phyloP scores from a whole-genome alignment of 2,888 invertebrate species.

The Eledona agricola region DNA sequence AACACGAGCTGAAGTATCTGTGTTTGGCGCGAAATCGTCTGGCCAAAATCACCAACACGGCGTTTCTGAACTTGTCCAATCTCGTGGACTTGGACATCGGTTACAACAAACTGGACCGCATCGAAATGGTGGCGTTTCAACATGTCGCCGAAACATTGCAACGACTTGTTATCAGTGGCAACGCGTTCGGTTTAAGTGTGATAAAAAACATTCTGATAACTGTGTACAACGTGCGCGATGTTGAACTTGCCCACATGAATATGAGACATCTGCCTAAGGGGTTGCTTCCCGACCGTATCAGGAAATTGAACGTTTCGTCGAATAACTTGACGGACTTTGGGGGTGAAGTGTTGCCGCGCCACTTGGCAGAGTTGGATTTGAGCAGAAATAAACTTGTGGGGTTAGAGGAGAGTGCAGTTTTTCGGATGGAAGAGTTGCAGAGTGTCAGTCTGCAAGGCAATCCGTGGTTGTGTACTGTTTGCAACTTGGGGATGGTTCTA shows the following conservation, averaged over 20 bases:
- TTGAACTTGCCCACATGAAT: constrained; percentile 70
- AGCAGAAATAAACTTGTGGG: constrained; percentile 77
- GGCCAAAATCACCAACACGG: constrained; percentile 76
- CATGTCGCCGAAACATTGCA: constrained; percentile 71
- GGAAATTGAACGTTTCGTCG: constrained; percentile 76
- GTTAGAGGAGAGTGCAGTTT: constrained; percentile 67
- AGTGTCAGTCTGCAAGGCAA: constrained; percentile 69
- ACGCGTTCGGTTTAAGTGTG: constrained; percentile 70
- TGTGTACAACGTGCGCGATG: constrained; percentile 66
- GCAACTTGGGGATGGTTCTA: constrained; percentile 69
- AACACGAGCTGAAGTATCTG: constrained; percentile 61
- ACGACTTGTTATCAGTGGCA: constrained; percentile 76
- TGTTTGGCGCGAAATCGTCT: constrained; percentile 77
- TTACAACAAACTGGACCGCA: constrained; percentile 76
- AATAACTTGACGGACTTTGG: constrained; percentile 73
- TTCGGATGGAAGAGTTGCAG: constrained; percentile 68
- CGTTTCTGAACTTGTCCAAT: constrained; percentile 76
- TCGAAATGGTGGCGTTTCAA: constrained; percentile 70
- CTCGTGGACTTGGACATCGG: constrained; percentile 77
- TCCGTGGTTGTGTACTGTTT: constrained; percentile 75
- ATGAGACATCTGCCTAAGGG: constrained; percentile 66
- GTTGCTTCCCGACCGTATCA: constrained; percentile 69
- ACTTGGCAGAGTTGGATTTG: constrained; percentile 73
- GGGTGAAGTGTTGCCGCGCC: constrained; percentile 67
- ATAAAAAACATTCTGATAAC: constrained; percentile 68